Evolutionary conservation across 2,797 vertebrate genomes (phyloP), one percentile per base, ranked within the genome.

Genomic region (Knipowitschia caucasica): DNA sequence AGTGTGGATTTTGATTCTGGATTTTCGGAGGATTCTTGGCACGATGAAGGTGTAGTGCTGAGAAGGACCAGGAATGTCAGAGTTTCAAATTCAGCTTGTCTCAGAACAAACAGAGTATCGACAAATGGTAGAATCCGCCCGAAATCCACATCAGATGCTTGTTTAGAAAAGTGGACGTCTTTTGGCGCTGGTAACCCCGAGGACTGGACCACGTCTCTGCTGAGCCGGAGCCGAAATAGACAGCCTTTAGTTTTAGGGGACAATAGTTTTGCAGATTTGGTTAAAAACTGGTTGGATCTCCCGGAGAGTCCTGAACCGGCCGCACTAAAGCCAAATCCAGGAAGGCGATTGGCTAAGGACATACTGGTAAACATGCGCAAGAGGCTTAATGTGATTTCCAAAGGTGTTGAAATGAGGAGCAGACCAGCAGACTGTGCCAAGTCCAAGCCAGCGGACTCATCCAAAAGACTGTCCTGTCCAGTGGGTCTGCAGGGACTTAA

Each of bases 251-350:
- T 98, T 58, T 79, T 99, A 26, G 96, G 96, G 0, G 96, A 99
- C 88, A 99, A 99, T 82, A 96, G 95, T 74, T 99, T 99, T 38
- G 96, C 96, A 0, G 96, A 99, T 74, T 85, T 99, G 27, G 95
- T 99, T 53, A 93, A 98, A 83, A 98, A 99, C 77, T 99, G 96
- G 96, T 98, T 99, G 96, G 96, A 98, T 81, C 86, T 98, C 49
- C 95, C 96, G 0, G 95, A 99, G 50, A 90, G 85, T 4, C 82
- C 92, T 0, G 94, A 98, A 33, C 81, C 88, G 4, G 70, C 78
- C 0, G 69, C 81, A 36, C 71, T 87, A 8, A 88, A 82, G 64
- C 80, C 86, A 0, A 85, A 72, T 0, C 62, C 73, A 11, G 89
- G 91, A 3, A 91, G 94, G 3, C 88, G 91, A 52, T 81, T 94